A percentile compares a stretch with the other conserved stretches of the same genome.
These are phyloP conservation scores for Phocides pigmalion DNA, from an alignment of 1,140 invertebrate species.

Conservation along the genomic window DNA sequence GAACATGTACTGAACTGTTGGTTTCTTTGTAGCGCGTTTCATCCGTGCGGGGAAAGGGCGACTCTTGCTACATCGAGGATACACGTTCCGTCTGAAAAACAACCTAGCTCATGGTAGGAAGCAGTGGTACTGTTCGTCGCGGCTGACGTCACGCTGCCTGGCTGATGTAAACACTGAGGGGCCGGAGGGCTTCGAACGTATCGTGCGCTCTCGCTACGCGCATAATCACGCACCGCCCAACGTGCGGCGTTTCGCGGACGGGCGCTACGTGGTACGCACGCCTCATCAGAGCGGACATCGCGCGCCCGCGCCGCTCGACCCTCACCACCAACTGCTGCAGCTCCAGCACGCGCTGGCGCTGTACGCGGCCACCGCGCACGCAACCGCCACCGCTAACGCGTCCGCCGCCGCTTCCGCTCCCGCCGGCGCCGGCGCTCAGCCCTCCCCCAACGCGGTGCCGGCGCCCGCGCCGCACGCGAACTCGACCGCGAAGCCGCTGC, in stretches of 20 bases:
- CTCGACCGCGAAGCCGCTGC: slow-evolving; percentile 62
- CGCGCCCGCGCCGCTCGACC: slow-evolving; percentile 70
- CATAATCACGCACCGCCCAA: slow-evolving; percentile 79
- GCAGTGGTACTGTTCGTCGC: slow-evolving; percentile 79
- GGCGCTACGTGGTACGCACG: slow-evolving; percentile 77
- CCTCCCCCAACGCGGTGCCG: slow-evolving; percentile 61
- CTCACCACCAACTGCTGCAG: slow-evolving; percentile 75
- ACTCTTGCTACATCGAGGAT: slow-evolving; percentile 72
- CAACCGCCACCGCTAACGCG: slow-evolving; percentile 62
- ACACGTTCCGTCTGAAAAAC: slow-evolving; percentile 78
- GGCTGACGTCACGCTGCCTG: slow-evolving; percentile 73
- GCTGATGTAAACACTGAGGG: slow-evolving; percentile 78
- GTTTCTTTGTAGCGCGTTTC: slow-evolving; percentile 67
- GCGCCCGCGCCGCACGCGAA: slow-evolving; percentile 51
- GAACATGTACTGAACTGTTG: slow-evolving; percentile 39
- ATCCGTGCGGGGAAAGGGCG: slow-evolving; percentile 77
- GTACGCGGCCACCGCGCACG: slow-evolving; percentile 72
- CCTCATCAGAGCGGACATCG: slow-evolving; percentile 77
- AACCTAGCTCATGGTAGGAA: slow-evolving; percentile 76
- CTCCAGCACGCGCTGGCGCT: slow-evolving; percentile 74
- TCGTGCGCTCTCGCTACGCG: slow-evolving; percentile 73
- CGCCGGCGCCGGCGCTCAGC: slow-evolving; percentile 44
- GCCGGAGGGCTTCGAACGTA: slow-evolving; percentile 75
- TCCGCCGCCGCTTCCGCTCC: slow-evolving; percentile 47
- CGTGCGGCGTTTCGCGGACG: slow-evolving; percentile 76